Evolutionary conservation across 2,888 invertebrate species (phyloP).

Genomic region (Nebria brevicollis): DNA sequence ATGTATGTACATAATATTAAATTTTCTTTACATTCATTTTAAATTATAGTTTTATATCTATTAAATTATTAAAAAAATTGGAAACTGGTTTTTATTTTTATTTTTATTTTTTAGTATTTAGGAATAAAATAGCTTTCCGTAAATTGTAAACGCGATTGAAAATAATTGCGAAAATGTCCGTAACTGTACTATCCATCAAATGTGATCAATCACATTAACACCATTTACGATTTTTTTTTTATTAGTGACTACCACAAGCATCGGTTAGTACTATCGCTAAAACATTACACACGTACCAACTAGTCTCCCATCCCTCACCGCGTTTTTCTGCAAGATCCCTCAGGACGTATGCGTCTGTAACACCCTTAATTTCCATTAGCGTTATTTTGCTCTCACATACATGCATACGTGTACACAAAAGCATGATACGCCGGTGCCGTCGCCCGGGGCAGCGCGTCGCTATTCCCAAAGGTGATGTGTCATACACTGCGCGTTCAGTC

Average conservation of each 20-base stretch:
- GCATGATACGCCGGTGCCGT: slow-evolving; percentile 6
- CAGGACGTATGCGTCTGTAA: slow-evolving; percentile 27
- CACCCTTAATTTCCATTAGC: slow-evolving; percentile 39
- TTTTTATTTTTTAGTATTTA: too few relatives aligned
- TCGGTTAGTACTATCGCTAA: background rate
- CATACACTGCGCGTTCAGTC: slow-evolving; percentile 12
- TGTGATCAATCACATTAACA: background rate
- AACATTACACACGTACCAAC: background rate
- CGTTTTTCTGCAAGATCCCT: slow-evolving; percentile 9
- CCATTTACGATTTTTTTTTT: background rate
- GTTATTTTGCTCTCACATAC: slow-evolving; percentile 20
- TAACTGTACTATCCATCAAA: background rate
- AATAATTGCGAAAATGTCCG: background rate
- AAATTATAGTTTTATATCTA: background rate
- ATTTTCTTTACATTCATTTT: background rate
- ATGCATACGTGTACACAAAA: background rate
- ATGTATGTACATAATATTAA: background rate
- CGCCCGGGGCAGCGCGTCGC: slow-evolving; percentile 9
- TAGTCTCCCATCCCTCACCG: background rate
- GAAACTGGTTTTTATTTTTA: too few relatives aligned
- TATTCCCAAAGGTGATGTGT: slow-evolving; percentile 34
- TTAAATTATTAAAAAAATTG: too few relatives aligned
- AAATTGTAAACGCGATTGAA: too few relatives aligned
- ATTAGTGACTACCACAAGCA: background rate
- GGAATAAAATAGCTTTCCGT: too few relatives aligned